Conservation (phyloP, 2,113 vertebrate species). For the Sapayoa aenigma region DNA sequence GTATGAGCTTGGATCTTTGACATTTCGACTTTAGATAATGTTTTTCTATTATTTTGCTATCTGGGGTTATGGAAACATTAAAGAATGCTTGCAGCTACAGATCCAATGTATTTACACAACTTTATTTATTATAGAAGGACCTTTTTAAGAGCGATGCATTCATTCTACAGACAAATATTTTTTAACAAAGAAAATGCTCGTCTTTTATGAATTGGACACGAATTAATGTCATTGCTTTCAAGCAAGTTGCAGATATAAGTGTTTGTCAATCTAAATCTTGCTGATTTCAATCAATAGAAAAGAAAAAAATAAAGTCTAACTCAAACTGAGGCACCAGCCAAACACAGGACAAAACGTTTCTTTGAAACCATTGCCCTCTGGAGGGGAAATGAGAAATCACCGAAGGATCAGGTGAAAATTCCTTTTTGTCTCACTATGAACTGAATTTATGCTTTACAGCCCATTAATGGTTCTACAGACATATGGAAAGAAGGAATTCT, state of each 20-base stretch:
- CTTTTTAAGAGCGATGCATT: neutral
- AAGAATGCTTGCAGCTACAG: neutral
- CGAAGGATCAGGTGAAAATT: neutral
- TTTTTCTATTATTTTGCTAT: neutral
- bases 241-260: neutral
- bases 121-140: neutral
- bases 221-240: neutral
- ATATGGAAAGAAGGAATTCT: neutral
- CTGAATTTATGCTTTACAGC: neutral
- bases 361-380: constrained; percentile 64
- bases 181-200: neutral
- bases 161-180: neutral
- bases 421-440: neutral
- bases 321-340: neutral
- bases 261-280: neutral
- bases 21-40: neutral
- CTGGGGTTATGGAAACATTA: neutral
- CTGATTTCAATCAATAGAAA: neutral
- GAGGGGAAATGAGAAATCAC: constrained; percentile 48
- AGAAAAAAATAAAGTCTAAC: neutral
- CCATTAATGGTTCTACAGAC: neutral
- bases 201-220: neutral
- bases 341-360: neutral
- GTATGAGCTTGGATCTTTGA: neutral
- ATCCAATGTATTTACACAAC: neutral